A percentile compares a stretch with the other conserved stretches of the same genome.
Conservation (phyloP, 2,113 vertebrate genomes). For the Bujurquina vittata region DNA sequence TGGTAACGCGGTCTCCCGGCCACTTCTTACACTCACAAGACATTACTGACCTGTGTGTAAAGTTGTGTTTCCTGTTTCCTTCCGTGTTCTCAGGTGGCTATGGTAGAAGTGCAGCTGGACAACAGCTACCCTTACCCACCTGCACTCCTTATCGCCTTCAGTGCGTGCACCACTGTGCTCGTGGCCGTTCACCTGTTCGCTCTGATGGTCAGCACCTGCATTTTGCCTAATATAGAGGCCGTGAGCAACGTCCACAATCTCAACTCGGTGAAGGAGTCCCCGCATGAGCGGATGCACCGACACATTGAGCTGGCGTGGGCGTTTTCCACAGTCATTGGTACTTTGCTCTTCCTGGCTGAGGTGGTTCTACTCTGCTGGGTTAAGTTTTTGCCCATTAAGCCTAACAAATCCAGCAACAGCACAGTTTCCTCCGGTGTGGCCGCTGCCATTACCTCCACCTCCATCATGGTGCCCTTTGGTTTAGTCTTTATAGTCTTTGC, state of each 20-base stretch:
- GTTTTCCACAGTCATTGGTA: slow-evolving; percentile 95
- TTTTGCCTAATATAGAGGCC: slow-evolving; percentile 95
- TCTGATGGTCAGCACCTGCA: slow-evolving; percentile 98
- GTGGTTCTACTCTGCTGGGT: slow-evolving; percentile 99
- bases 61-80: background rate
- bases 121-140: slow-evolving; percentile 93
- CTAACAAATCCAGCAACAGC: slow-evolving; percentile 61
- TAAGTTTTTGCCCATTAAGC: slow-evolving; percentile 90
- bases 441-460: slow-evolving; percentile 89
- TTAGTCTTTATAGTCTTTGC: slow-evolving; percentile 96
- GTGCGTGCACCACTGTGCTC: slow-evolving; percentile 95
- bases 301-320: slow-evolving; percentile 99
- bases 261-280: slow-evolving; percentile 97
- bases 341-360: slow-evolving; percentile 94
- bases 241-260: slow-evolving; percentile 99
- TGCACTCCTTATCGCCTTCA: slow-evolving; percentile 94
- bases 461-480: slow-evolving; percentile 97
- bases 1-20: slow-evolving; percentile 79
- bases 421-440: slow-evolving; percentile 70
- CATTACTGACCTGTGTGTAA: slow-evolving; percentile 76
- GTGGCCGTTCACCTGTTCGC: slow-evolving; percentile 97
- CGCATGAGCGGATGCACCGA: slow-evolving; percentile 95
- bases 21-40: background rate
- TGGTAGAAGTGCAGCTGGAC: slow-evolving; percentile 99
- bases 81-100: slow-evolving; percentile 87